These are phyloP conservation scores for Caenorhabditis sinica DNA, from an alignment of 2,888 invertebrate genomes.

Conservation along the genomic window DNA sequence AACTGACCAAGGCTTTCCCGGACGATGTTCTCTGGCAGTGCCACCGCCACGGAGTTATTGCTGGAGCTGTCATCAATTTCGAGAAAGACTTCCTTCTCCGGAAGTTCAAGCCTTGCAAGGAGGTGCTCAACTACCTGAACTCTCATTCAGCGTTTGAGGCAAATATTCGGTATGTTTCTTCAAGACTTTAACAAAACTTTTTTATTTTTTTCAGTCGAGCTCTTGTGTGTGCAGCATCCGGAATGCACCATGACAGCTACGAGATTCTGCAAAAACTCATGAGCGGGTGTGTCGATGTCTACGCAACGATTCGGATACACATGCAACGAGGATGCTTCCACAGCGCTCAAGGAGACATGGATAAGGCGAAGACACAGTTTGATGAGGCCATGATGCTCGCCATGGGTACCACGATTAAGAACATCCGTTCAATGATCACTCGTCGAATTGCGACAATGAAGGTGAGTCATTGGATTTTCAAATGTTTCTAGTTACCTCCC, in stretches of 20 bases:
- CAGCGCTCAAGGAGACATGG: neutral
- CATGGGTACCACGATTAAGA: slow-evolving; percentile 9
- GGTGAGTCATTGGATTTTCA: slow-evolving; percentile 23
- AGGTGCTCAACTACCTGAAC: neutral
- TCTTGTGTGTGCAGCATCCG: neutral
- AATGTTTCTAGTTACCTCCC: too few relatives aligned
- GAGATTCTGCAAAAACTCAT: neutral
- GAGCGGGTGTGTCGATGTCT: too few relatives aligned
- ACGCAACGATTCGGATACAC: slow-evolving; percentile 23
- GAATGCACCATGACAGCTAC: neutral
- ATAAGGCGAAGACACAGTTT: slow-evolving; percentile 2
- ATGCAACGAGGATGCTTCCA: slow-evolving; percentile 30
- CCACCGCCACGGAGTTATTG: slow-evolving; percentile 50
- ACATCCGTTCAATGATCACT: slow-evolving; percentile 39
- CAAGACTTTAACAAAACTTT: neutral
- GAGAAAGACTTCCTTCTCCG: slow-evolving; percentile 49
- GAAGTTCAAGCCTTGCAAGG: slow-evolving; percentile 45
- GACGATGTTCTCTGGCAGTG: slow-evolving; percentile 48
- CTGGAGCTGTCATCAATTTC: slow-evolving; percentile 51
- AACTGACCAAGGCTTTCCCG: neutral
- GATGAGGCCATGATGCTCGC: slow-evolving; percentile 22
- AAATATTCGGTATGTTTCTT: slow-evolving; percentile 8
- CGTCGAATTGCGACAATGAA: slow-evolving; percentile 42
- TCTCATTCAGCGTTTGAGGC: slow-evolving; percentile 34
- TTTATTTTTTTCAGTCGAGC: neutral